Base-by-base conservation (phyloP, 2,113 vertebrate species). In the Hydrolagus affinis region DNA sequence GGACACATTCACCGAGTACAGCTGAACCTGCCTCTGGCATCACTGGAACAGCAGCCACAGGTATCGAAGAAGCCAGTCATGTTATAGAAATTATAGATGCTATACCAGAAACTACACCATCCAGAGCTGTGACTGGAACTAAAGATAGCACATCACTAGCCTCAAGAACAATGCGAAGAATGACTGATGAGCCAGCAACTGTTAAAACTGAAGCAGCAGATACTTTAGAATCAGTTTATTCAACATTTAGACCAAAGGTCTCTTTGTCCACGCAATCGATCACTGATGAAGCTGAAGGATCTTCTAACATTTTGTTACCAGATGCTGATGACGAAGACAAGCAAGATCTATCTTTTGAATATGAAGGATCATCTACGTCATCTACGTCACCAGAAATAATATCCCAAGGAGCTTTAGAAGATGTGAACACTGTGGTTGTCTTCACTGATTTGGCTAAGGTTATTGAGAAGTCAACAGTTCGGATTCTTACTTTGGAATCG, bases 381-480 rank as follows among this genome's bases (percentile, higher is more conserved):
- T 44, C 6, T 1, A 44, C 6, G 1, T 6, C 6, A 44, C 25
- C 75, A 25, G 75, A 60, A 9, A 11, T 77, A 10, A n/a, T 57
- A 17, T 23, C 75, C 21, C 57, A 57, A 23, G 21, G 44, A 77
- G 75, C 14, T 77, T 23, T n/a, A 59, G 75, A 77, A 60, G 56
- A 11, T 11, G 2, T 19, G n/a, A 21, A 10, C 19, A 76, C n/a
- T 56, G 57, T 21, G 44, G 32, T 21, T 77, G 32, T 60, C 25
- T n/a, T 23, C 60, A 57, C 57, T 60, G 57, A 77, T 44, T 15
- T 56, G 59, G 60, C 75, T 76, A 76, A n/a, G 19, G 21, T 11
- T 59, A 56, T 77, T 77, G 75, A 77, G 59, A 77, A 59, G 23
- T 77, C 75, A 57, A 59, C 75, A 12, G 56, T 77, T 59, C 75